phyloP scores from a whole-genome alignment of 1,140 invertebrate genomes.

The Anastrepha ludens region DNA sequence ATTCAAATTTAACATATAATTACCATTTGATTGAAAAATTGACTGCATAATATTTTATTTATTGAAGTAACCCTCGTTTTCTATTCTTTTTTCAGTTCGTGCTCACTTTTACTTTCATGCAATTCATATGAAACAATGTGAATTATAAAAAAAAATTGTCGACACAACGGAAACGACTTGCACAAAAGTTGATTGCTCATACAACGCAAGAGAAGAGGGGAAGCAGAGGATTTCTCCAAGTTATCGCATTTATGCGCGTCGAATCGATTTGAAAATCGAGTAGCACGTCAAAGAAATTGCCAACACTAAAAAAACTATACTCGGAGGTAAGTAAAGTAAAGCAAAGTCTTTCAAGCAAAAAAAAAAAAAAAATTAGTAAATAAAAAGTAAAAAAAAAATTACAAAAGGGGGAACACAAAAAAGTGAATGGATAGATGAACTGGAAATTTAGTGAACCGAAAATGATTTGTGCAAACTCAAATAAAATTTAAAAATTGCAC shows the following conservation, averaged over 20 bases:
- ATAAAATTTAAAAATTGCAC: conserved; percentile 1
- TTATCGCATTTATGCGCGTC: conserved; percentile 9
- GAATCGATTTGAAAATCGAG: conserved; percentile 39
- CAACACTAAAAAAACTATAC: background rate
- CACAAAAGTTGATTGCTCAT: background rate
- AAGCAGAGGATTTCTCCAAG: background rate
- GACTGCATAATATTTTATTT: background rate
- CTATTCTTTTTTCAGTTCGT: conserved; percentile 23
- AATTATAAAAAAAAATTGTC: background rate
- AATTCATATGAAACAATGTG: conserved; percentile 25
- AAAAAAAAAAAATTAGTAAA: background rate
- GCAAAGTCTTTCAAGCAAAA: too few species aligned
- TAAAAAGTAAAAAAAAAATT: background rate
- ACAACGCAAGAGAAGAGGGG: background rate
- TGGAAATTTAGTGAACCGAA: conserved; percentile 21
- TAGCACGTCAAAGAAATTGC: background rate
- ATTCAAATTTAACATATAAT: too few species aligned
- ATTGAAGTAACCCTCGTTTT: background rate
- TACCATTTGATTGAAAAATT: too few species aligned
- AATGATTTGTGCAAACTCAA: background rate
- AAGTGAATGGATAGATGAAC: background rate
- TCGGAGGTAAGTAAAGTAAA: background rate
- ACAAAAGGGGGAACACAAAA: background rate
- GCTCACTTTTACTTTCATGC: background rate
- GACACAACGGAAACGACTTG: conserved; percentile 4